phyloP scores from a whole-genome alignment of 1,140 invertebrate genomes.

The Cheumatopsyche charites region DNA sequence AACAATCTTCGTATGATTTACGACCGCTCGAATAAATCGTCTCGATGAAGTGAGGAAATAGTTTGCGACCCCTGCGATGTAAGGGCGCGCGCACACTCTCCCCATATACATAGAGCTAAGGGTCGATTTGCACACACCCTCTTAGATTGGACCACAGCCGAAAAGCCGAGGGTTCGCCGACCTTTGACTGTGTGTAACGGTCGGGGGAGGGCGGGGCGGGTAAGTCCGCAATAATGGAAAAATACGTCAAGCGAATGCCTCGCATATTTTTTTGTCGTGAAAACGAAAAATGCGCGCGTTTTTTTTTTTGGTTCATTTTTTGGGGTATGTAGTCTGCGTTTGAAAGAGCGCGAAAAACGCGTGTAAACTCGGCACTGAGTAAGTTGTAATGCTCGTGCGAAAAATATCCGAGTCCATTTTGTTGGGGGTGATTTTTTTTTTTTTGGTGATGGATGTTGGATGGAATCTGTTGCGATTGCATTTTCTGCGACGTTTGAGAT shows the following conservation, averaged over 20 bases:
- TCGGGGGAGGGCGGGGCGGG: slow-evolving; percentile 32
- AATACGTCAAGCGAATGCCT: slow-evolving; percentile 23
- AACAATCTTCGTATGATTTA: slow-evolving; percentile 29
- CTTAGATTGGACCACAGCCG: no score
- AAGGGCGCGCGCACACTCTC: not conserved
- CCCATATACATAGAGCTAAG: not conserved
- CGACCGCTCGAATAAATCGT: slow-evolving; percentile 37
- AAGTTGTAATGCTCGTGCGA: no score
- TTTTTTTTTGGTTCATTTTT: no score
- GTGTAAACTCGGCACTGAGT: no score
- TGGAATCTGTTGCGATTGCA: no score
- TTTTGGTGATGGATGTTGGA: no score
- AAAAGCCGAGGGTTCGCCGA: slow-evolving; percentile 36
- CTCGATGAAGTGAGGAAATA: slow-evolving; percentile 39
- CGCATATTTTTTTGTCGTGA: slow-evolving; percentile 15
- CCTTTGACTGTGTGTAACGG: slow-evolving; percentile 43
- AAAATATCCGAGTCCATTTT: no score
- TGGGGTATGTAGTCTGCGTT: no score
- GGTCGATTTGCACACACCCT: no score
- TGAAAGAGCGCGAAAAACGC: not conserved
- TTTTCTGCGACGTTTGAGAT: no score
- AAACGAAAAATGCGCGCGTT: not conserved
- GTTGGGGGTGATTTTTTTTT: no score
- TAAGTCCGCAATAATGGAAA: slow-evolving; percentile 26
- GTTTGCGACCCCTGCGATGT: slow-evolving; percentile 5